Base-by-base conservation (phyloP, 2,113 vertebrate species). In the Erpornis zantholeuca region DNA sequence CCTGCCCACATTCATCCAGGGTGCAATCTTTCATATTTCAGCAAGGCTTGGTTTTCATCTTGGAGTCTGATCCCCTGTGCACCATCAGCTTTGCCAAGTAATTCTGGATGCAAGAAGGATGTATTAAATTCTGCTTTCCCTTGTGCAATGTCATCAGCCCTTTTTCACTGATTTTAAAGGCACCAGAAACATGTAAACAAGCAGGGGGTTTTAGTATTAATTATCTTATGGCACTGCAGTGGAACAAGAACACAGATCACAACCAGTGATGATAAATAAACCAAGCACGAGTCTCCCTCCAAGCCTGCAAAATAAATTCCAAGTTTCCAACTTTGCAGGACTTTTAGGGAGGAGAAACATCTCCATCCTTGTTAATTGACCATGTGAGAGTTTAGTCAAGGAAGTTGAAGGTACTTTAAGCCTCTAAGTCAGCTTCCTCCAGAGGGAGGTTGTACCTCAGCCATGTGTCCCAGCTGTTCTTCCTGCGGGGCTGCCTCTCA, bases 1-100 rank as follows among this genome's bases (percentile, higher is more conserved):
- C 75, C 92, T 93, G 75, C 95, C 92, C 90, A 93, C 82, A 24
- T 69, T 63, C 82, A 36, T 42, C 80, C 79, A 42, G 79, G 59
- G 54, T 90, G 75, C 88, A 90, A 90, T 86, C 85, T 82, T 66
- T 1, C 76, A 57, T 25, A 81, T 77, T 83, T 60, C 76, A 60
- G 59, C 44, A 71, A 42, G 69, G 29, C 53, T 91, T 77, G 28
- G 17, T 59, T 83, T 82, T 63, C 76, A 23, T 77, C 68, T 8
- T 42, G 47, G 79, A 94, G 42, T 15, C 50, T 80, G 29, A 27
- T 88, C 79, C 33, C 21, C 38, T n/a, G 63, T 12, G 76, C 54
- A 54, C 63, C 82, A 65, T 54, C 79, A 80, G 88, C 68, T 92
- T 75, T 73, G 79, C 54, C 73, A 86, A 83, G 50, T 50, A 76